Evolutionary conservation across 2,888 invertebrate species (phyloP), one percentile per base, ranked within the genome.

Genomic region (Ypsolopha scabrella): DNA sequence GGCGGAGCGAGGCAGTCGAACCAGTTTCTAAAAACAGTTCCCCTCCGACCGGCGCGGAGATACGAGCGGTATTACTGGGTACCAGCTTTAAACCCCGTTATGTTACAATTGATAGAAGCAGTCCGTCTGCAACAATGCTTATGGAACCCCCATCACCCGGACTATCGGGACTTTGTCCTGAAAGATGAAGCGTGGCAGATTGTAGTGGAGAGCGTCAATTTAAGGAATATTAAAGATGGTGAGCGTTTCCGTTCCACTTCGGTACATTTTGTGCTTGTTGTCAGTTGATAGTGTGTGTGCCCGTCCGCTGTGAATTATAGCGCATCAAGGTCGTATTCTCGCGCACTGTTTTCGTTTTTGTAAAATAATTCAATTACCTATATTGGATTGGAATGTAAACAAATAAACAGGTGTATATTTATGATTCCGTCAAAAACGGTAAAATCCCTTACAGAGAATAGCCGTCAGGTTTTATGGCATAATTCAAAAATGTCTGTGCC

Each of bases 91-190:
- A 24, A 24, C 24, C 2, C 24, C 52, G 43, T 24, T 43, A 83
- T 83, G 83, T 76, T 82, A 60, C 63, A 64, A 48, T 79, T 83
- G 52, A 83, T 85, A 62, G 77, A 79, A 63, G 68, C 70, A 13
- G 81, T 85, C 9, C 72, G 82, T 43, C 58, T 63, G 14, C 72
- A 81, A 50, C 80, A 80, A 8, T 81, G 82, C 55, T 59, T 85
- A 2, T 85, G 83, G 83, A 80, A 85, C 55, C 82, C 83, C 0
- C 63, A 75, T 52, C 77, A 82, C 55, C 75, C 75, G 1, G 79
- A 80, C 54, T 81, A 83, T 54, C 70, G 80, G 8, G 81, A 82
- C 56, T 68, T 71, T 59, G 68, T 72, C 34, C 65, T 73, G 7
- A 72, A 81, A 56, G 80, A 81, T 34, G 72, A 72, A 46, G 82